Base-by-base conservation (phyloP, 2,113 vertebrate species). In the Zeus faber region DNA sequence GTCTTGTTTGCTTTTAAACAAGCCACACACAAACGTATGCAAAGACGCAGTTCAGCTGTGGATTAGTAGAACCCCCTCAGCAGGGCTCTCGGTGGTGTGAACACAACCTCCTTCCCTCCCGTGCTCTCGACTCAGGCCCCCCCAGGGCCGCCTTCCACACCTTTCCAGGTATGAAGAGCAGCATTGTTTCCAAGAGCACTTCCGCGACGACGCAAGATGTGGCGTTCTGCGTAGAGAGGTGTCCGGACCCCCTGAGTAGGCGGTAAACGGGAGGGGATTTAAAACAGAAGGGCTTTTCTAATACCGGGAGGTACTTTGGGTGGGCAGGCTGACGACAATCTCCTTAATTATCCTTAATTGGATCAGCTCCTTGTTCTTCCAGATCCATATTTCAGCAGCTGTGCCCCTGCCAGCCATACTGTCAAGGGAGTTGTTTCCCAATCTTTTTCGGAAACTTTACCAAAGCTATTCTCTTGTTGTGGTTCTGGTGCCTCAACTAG, bases 261-360 rank as follows among this genome's bases (percentile, higher is more conserved):
- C 82, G 77, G 58, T 66, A 80, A 68, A 80, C 24, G n/a, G 63
- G 54, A 17, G 63, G 54, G 66, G 65, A 70, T 60, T 74, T 69
- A 58, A 85, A 78, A 66, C 82, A 85, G 83, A 81, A 66, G 72
- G 72, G 39, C 58, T 67, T 29, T 24, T 77, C 67, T 82, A 78
- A 78, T 81, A 73, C 79, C 80, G 59, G 69, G 58, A 66, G 56
- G 58, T 69, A 52, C 66, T 44, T 49, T 47, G 69, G 50, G 47
- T 70, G 78, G 72, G 72, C 7, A 25, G 72, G 59, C 65, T 76
- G 67, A 82, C 72, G 40, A 60, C 79, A 72, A 83, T 80, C 81
- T 75, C 56, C 80, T 85, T 85, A 76, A 80, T 79, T 47, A 40
- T 61, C 54, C 64, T 69, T 84, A 87, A 87, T 85, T 81, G 70